phyloP scores from a whole-genome alignment of 2,113 vertebrate genomes.

The Serilophus lunatus region DNA sequence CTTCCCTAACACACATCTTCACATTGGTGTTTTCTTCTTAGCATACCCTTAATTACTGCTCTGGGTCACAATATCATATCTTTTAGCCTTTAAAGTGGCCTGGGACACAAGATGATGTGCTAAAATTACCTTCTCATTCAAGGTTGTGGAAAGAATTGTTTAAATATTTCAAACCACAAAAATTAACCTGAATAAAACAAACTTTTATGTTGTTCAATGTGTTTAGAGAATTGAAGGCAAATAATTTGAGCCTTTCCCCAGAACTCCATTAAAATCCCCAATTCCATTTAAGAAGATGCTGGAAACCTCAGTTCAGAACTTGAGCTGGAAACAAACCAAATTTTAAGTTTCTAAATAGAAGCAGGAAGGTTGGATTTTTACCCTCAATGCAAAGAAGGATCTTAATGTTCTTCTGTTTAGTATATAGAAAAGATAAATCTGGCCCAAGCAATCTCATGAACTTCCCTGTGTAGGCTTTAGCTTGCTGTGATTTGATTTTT shows the following conservation, averaged over 20 bases:
- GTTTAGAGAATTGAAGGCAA: not conserved
- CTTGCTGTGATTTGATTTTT: not conserved
- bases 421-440: not conserved
- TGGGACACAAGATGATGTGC: not conserved
- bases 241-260: not conserved
- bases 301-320: not conserved
- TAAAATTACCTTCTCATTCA: not conserved
- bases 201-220: not conserved
- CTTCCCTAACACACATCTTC: not conserved
- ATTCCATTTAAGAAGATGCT: not conserved
- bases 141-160: not conserved
- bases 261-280: not conserved
- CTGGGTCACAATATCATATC: not conserved
- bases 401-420: not conserved
- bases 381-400: not conserved
- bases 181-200: not conserved
- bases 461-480: not conserved
- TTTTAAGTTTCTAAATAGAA: not conserved
- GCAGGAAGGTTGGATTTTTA: not conserved
- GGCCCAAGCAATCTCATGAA: not conserved
- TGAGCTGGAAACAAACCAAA: not conserved
- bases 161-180: not conserved
- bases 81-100: not conserved
- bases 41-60: not conserved
- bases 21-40: not conserved